Evolutionary conservation across 2,888 invertebrate genomes (phyloP), one percentile per base, ranked within the genome.

Genomic region (Eulithis testata): DNA sequence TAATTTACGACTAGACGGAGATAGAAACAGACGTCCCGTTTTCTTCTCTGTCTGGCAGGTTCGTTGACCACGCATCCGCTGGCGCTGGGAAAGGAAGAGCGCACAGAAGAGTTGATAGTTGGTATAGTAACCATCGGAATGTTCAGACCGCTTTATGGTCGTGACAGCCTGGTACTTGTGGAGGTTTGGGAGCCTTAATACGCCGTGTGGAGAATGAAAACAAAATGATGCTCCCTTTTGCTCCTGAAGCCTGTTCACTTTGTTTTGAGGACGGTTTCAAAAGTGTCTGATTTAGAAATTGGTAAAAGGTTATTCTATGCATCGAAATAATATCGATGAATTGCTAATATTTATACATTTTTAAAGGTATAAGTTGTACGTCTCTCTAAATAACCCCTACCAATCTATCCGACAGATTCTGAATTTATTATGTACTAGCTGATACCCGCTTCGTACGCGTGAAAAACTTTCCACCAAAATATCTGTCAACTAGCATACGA

Each of bases 131-230:
- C 21, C 55, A 60, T 61, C 47, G 90, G 89, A 89, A 91, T 91
- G 87, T 77, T 73, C 76, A 68, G 70, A 80, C 73, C 80, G 70
- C 81, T 84, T n/a, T 54, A 40, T 11, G 49, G 31, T 61, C 79
- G 76, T 91, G 84, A 49, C 63, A 65, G 70, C 91, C 91, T 92
- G 77, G 91, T 92, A 87, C 72, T 78, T 84, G 84, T 85, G 86
- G 88, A 89, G 86, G 86, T 78, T 87, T 86, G 82, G 59, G 82
- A 84, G 82, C 82, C 80, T 80, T 82, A 81, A 81, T 80, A 82
- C 79, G 79, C 75, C 75, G 75, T 70, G 64, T 66, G 59, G 66
- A 69, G 69, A 70, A 60, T 37, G 36, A n/a, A 43, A 27, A 56
- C 55, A 44, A 54, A 61, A 61, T 43, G 49, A 55, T 31, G 49